Conservation (phyloP, 2,888 invertebrate genomes). For the Epistrophella euchroma region DNA sequence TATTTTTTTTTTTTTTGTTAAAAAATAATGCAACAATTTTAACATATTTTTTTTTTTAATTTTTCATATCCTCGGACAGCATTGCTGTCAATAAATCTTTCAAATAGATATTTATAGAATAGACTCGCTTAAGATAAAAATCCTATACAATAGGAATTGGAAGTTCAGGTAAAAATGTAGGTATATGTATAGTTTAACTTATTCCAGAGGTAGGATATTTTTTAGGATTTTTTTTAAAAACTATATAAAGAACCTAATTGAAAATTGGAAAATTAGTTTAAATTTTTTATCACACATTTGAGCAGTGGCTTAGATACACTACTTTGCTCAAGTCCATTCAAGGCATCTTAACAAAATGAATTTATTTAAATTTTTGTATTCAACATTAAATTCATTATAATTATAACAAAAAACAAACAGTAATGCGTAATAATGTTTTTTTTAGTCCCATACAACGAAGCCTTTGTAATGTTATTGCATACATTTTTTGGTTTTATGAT, state of each 20-base stretch:
- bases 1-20: slow-evolving; percentile 1
- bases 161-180: slow-evolving; percentile 64
- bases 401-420: background rate
- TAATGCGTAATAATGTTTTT: background rate
- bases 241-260: slow-evolving; percentile 5
- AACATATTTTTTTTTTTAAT: background rate
- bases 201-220: slow-evolving; percentile 40
- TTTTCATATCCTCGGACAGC: background rate
- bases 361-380: background rate
- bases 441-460: slow-evolving; percentile 29
- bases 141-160: slow-evolving; percentile 66
- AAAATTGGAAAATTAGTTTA: slow-evolving; percentile 15
- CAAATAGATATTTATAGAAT: slow-evolving; percentile 20
- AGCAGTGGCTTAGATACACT: slow-evolving; percentile 25
- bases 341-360: slow-evolving; percentile 28
- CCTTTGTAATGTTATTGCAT: slow-evolving; percentile 2
- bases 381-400: background rate
- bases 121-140: slow-evolving; percentile 53
- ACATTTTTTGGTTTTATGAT: background rate
- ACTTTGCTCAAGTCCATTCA: slow-evolving; percentile 26
- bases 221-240: background rate
- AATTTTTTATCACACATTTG: slow-evolving; percentile 31
- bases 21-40: slow-evolving; percentile 25
- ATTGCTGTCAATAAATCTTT: slow-evolving; percentile 12
- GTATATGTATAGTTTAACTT: slow-evolving; percentile 43